Evolutionary conservation across 2,797 vertebrate genomes (phyloP), one percentile per base, ranked within the genome.

Genomic region (Fistularia commersonii): DNA sequence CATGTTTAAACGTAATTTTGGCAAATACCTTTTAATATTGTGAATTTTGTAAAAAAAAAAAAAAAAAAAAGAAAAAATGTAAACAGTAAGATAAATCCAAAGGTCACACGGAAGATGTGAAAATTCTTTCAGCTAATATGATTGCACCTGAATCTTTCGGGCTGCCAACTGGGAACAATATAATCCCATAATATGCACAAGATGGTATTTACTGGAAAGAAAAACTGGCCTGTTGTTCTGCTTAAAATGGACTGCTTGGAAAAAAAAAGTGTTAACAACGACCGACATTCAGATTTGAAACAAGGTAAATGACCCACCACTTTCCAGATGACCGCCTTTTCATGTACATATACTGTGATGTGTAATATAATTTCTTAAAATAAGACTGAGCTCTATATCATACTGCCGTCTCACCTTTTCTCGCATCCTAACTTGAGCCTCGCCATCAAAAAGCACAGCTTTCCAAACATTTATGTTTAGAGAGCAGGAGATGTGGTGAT

Each of bases 141-240:
- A 23, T 23, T 23, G 8, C 34, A 48, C 35, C 6, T 23, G n/a
- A 34, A 32, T 34, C 32, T 12, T n/a, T 32, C 12, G 7, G 50
- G 54, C 57, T 59, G 60, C 61, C 2, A 53, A 66, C 60, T 72
- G 54, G 69, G 69, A 78, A 82, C 65, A 81, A 72, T 84, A 84
- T 88, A 85, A 90, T 81, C 64, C 61, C 42, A 61, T 84, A 67
- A 81, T 74, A 78, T 81, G 57, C 81, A 86, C 83, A 87, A 83
- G 86, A 79, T 43, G 23, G 70, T 86, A 72, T 81, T 83, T 82
- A 79, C 68, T 43, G 65, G n/a, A 8, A 69, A 50, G 44, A 64
- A 84, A 78, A 88, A 79, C 67, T 43, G 74, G 80, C 53, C 75
- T 83, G 69, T 85, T 87, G 82, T 89, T 79, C 63, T 72, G 47